Evolutionary conservation across 2,797 vertebrate species (phyloP).

Genomic region (Poecilia velifera): DNA sequence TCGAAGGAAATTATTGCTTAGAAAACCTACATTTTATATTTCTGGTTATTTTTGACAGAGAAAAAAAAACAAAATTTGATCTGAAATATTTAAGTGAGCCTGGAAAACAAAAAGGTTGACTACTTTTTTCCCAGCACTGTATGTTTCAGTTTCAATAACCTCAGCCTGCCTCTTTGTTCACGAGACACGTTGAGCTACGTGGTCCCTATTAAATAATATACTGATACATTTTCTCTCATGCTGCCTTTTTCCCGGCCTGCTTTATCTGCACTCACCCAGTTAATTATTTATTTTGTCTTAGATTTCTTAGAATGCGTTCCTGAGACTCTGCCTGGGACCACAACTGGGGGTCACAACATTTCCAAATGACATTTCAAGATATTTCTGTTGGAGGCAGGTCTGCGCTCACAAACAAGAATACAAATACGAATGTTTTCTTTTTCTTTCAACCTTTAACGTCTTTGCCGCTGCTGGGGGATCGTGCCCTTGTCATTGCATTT

Average conservation of each 20-base stretch:
- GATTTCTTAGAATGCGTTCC: constrained; percentile 13
- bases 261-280: constrained; percentile 17
- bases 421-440: constrained; percentile 4
- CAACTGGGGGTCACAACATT: constrained; percentile 1
- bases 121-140: neutral
- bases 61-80: neutral
- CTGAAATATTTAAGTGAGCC: neutral
- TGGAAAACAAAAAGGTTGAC: neutral
- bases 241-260: neutral
- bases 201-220: neutral
- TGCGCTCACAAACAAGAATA: neutral
- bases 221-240: neutral
- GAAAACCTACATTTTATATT: neutral
- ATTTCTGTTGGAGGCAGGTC: neutral
- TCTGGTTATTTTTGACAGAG: neutral
- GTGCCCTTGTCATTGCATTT: neutral
- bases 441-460: neutral
- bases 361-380: constrained; percentile 16
- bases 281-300: constrained; percentile 27
- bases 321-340: constrained; percentile 3
- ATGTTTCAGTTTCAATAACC: neutral
- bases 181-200: neutral
- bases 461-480: neutral
- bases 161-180: neutral
- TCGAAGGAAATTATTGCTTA: neutral